Conservation (phyloP, 2,113 vertebrate genomes). For the Pterocles gutturalis region DNA sequence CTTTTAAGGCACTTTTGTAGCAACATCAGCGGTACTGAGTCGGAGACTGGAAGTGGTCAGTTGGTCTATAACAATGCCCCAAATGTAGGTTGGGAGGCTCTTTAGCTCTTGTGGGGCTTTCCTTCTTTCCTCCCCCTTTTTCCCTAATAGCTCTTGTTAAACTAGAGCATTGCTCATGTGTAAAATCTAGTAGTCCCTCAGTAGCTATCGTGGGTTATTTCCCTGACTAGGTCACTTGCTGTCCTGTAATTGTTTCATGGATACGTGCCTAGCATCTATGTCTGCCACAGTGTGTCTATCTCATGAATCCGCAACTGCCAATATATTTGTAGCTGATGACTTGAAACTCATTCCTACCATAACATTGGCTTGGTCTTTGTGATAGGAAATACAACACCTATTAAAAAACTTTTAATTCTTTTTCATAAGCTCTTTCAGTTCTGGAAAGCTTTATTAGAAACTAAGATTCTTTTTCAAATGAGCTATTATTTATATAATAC, state of each 20-base stretch:
- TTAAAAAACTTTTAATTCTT: neutral
- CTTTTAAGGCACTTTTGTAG: neutral
- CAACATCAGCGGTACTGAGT: neutral
- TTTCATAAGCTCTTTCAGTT: neutral
- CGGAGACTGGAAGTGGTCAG: neutral
- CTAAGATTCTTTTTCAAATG: neutral
- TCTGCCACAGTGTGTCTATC: neutral
- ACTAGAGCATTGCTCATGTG: neutral
- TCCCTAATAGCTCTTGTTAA: neutral
- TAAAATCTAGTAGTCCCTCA: neutral
- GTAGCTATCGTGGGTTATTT: neutral
- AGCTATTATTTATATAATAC: neutral
- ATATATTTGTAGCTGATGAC: neutral
- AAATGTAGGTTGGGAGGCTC: neutral
- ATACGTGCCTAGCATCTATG: neutral
- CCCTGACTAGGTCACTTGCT: neutral
- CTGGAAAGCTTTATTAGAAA: neutral
- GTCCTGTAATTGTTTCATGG: neutral
- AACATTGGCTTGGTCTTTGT: neutral
- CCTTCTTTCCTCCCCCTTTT: neutral
- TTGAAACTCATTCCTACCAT: neutral
- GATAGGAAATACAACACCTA: neutral
- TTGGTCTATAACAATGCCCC: neutral
- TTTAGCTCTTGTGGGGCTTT: neutral
- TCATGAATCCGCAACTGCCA: neutral